These are phyloP conservation scores for Andricus quercusramuli DNA, from an alignment of 2,888 invertebrate genomes.

Conservation along the genomic window DNA sequence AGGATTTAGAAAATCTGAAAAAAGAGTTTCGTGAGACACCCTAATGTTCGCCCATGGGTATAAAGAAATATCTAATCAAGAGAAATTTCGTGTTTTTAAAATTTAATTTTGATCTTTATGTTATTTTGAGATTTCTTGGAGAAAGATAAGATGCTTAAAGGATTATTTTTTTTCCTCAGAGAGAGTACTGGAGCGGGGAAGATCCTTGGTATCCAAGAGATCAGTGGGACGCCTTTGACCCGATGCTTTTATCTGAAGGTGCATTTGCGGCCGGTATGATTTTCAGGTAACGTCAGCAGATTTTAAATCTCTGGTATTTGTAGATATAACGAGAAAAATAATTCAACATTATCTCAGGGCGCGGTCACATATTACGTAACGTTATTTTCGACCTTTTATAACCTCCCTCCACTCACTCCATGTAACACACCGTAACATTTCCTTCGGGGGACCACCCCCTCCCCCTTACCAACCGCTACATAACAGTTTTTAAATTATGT, in stretches of 20 bases:
- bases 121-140: conserved; percentile 16
- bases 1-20: no score
- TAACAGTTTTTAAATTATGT: no score
- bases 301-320: not conserved
- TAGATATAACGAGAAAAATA: no score
- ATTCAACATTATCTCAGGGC: no score
- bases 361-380: no score
- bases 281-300: conserved; percentile 82
- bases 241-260: conserved; percentile 95
- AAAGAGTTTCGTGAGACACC: no score
- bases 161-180: conserved; percentile 76
- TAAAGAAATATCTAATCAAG: not conserved
- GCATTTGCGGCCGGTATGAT: conserved; percentile 99
- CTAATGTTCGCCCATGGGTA: not conserved
- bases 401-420: no score
- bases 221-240: conserved; percentile 96
- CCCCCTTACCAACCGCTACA: no score
- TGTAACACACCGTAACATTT: no score
- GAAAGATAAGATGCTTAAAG: conserved; percentile 12
- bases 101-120: conserved; percentile 7
- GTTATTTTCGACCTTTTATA: no score
- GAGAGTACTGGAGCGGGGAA: conserved; percentile 85
- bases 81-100: no score
- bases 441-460: no score
- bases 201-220: conserved; percentile 93